phyloP scores from a whole-genome alignment of 2,113 vertebrate species.

The Pontoporia blainvillei region DNA sequence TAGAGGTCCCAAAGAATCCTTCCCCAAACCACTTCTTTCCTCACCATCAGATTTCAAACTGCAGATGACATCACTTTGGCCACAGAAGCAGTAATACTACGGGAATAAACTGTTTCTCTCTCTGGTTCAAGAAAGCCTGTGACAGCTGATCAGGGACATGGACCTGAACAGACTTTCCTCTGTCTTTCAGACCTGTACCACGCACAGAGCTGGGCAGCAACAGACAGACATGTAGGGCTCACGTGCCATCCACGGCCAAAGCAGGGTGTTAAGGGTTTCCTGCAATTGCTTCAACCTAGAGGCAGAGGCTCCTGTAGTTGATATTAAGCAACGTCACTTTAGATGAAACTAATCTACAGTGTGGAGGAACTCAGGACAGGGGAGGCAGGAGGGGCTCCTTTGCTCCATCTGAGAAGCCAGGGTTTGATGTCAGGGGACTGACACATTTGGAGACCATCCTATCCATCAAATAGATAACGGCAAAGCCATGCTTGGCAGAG shows the following conservation, averaged over 20 bases:
- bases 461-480: background rate
- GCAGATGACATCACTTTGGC: background rate
- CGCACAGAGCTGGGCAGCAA: background rate
- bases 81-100: rapidly evolving
- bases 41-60: background rate
- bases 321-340: background rate
- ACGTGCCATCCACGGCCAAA: rapidly evolving
- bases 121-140: background rate
- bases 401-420: background rate
- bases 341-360: background rate
- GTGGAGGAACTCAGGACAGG: background rate
- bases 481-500: background rate
- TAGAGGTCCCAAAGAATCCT: background rate
- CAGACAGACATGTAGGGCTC: rapidly evolving
- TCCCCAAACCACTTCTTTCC: background rate
- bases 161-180: background rate
- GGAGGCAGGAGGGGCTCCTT: background rate
- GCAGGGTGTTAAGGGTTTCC: background rate
- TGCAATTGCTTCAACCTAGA: background rate
- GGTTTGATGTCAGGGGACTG: background rate
- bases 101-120: background rate
- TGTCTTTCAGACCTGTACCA: rapidly evolving
- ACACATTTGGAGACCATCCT: background rate
- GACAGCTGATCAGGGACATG: background rate
- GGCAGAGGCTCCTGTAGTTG: background rate